Base-by-base conservation (phyloP, 1,140 invertebrate genomes). In the Bombus difficillimus region DNA sequence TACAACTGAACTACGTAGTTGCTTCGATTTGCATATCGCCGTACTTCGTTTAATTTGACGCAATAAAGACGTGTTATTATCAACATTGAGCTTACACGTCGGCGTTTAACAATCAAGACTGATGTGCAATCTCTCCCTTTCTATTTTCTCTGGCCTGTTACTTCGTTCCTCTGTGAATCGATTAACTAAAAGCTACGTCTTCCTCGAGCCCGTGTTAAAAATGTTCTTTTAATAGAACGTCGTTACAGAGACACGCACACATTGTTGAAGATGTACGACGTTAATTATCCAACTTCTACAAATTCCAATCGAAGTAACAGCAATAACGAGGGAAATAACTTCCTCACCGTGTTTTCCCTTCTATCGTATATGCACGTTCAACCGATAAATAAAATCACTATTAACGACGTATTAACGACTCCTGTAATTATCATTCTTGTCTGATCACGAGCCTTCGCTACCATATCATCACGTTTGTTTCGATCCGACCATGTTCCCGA, bases 331-430 rank as follows among this genome's bases (percentile, higher is more conserved):
- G 57, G 57, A 72, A 53, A 85, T 53, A 13, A 32, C 12, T 32
- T 32, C 0, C 28, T 32, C 41, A 4, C 2, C n/a, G 41, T 15
- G 1, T 28, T 41, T 22, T 8, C 18, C 22, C 3, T 10, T 12
- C 37, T 2, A 6, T 28, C 57, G 15, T 5, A 28, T 28, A 0
- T 41, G 18, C 28, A 22, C 53, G 68, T 64, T 8, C n/a, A 28
- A 28, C 18, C 68, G 41, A 87, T 68, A 81, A 87, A 87, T 71
- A 68, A 88, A 90, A 85, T 90, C 83, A 62, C 76, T 64, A 57
- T 68, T 88, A 90, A 90, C 76, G 88, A 90, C 59, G 78, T 83
- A 86, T 90, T 90, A 90, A 90, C 83, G 89, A 90, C 75, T 68
- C 32, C 41, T 34, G 53, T 68, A 87, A 90, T 90, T 90, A 90